Evolutionary conservation across 2,797 vertebrate species (phyloP).

Genomic region (Phylloscopus collybita): DNA sequence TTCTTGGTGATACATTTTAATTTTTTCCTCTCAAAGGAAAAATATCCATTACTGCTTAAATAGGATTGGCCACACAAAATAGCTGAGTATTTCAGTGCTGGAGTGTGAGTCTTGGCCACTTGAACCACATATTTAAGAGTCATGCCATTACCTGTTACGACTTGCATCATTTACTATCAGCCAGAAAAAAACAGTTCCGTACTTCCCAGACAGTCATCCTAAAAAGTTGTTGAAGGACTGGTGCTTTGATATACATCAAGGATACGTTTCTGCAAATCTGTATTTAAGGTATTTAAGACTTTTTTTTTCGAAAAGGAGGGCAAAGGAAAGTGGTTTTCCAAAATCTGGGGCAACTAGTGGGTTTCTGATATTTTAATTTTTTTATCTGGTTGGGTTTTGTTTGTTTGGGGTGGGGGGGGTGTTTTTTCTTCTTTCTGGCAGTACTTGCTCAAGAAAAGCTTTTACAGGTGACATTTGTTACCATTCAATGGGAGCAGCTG

Average conservation of each 20-base stretch:
- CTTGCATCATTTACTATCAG: neutral
- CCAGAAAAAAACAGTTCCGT: neutral
- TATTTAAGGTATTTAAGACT: neutral
- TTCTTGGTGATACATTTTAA: neutral
- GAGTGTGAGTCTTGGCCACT: neutral
- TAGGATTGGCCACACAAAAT: fast-evolving
- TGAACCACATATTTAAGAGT: neutral
- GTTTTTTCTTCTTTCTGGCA: neutral
- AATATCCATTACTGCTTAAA: neutral
- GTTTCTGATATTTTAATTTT: neutral
- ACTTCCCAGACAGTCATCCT: neutral
- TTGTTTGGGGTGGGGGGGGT: fast-evolving
- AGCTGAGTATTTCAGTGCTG: neutral
- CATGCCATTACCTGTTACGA: neutral
- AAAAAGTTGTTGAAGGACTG: neutral
- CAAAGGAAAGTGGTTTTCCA: neutral
- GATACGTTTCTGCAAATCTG: neutral
- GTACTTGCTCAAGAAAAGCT: neutral
- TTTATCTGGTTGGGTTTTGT: fast-evolving
- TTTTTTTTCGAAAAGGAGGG: neutral
- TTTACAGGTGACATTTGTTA: neutral
- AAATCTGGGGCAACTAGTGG: neutral
- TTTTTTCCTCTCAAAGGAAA: neutral
- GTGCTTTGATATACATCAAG: neutral
- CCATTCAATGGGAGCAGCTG: neutral